These are phyloP conservation scores for Meriones psammophilus DNA, from an alignment of 2,797 vertebrate genomes.

Conservation along the genomic window DNA sequence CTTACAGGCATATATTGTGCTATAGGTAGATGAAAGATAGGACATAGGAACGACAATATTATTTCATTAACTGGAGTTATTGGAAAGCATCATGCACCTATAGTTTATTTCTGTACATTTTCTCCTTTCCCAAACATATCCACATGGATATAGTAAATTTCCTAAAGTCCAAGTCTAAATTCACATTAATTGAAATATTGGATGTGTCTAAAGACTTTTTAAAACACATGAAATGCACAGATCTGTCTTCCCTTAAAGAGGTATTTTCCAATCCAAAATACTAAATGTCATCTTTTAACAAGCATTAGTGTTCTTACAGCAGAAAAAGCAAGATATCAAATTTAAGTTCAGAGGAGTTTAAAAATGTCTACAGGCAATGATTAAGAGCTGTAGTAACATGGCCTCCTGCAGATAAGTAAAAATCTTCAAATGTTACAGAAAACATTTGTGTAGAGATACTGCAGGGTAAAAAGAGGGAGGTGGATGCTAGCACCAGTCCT, in stretches of 20 bases:
- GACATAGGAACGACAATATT: neutral
- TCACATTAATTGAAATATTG: neutral
- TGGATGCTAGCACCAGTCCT: no score
- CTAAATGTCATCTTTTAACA: neutral
- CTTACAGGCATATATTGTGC: neutral
- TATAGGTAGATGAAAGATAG: neutral
- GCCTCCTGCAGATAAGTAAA: neutral
- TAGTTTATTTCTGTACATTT: neutral
- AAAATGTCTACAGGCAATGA: neutral
- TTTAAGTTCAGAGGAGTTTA: constrained; percentile 27
- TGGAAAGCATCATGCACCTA: neutral
- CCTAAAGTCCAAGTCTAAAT: neutral
- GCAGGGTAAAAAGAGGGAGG: no score
- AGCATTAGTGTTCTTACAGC: neutral
- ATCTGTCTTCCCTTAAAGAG: neutral
- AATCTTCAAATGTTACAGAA: neutral
- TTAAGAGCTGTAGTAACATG: neutral
- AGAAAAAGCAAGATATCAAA: neutral
- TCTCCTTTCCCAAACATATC: neutral
- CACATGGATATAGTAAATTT: neutral
- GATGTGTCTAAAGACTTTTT: neutral
- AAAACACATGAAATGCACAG: neutral
- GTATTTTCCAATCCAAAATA: neutral
- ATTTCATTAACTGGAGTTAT: neutral
- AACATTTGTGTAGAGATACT: no score